Percentiles rank a stretch among this genome's conserved stretches.
These are phyloP conservation scores for Antheraea mylitta DNA, from an alignment of 1,140 invertebrate genomes.

Conservation along the genomic window DNA sequence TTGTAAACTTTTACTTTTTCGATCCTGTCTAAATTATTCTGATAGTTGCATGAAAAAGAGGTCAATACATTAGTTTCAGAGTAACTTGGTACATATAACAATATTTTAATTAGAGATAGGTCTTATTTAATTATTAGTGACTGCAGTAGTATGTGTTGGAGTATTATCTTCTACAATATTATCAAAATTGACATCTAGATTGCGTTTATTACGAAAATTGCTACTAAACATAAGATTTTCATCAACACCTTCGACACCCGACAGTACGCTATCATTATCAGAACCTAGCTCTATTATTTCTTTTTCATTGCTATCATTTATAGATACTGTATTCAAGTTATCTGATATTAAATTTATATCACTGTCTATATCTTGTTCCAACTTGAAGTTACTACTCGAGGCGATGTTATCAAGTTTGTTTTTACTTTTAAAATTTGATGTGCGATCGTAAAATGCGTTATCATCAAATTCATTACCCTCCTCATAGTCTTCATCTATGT, in stretches of 20 bases:
- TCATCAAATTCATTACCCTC: constrained; percentile 63
- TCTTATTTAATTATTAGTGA: constrained; percentile 28
- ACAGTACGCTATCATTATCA: constrained; percentile 55
- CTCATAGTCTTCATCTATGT: constrained; percentile 51
- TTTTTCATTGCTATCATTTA: constrained; percentile 19
- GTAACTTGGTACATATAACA: no score
- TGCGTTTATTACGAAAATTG: constrained; percentile 39
- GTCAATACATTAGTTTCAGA: no score
- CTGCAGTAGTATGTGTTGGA: constrained; percentile 21
- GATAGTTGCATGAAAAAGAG: no score
- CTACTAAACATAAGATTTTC: constrained; percentile 61
- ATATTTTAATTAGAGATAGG: not conserved
- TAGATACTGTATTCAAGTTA: constrained; percentile 5
- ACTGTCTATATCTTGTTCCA: not conserved
- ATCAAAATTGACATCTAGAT: constrained; percentile 16
- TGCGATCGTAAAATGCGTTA: constrained; percentile 51
- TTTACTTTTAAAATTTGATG: constrained; percentile 35
- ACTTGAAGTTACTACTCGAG: not conserved
- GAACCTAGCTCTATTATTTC: constrained; percentile 48
- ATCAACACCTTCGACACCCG: constrained; percentile 55
- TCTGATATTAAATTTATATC: constrained; percentile 14
- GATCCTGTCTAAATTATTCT: no score
- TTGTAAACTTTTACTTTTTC: no score
- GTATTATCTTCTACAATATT: constrained; percentile 18
- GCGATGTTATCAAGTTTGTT: constrained; percentile 9